phyloP scores from a whole-genome alignment of 2,113 vertebrate species.

The Saccopteryx bilineata region DNA sequence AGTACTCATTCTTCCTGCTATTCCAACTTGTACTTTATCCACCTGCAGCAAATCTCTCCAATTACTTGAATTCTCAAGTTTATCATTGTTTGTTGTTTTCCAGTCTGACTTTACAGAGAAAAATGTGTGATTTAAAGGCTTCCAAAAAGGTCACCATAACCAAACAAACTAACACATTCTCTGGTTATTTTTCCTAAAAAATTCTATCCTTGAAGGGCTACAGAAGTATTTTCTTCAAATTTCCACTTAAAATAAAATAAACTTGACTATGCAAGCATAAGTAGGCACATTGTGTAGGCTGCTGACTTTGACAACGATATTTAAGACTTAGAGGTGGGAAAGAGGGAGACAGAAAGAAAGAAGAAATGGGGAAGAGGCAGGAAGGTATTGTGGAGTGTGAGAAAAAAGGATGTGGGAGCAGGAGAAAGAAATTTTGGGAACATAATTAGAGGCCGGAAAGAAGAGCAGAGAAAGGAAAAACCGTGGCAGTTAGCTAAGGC shows the following conservation, averaged over 20 bases:
- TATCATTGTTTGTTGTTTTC: not conserved
- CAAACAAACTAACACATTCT: not conserved
- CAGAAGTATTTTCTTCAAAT: not conserved
- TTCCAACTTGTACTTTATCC: accelerated
- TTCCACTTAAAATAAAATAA: conserved; percentile 20
- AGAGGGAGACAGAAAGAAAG: not conserved
- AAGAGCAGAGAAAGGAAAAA: not conserved
- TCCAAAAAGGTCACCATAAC: not conserved
- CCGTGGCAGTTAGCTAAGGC: not conserved
- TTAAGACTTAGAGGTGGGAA: not conserved
- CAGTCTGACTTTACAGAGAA: not conserved
- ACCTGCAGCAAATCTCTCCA: not conserved
- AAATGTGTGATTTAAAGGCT: not conserved
- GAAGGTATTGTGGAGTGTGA: too few species aligned
- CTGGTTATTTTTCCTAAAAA: not conserved
- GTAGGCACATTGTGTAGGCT: not conserved
- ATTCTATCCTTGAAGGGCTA: not conserved
- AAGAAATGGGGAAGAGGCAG: not conserved
- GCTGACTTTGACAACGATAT: not conserved
- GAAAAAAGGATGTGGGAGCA: not conserved
- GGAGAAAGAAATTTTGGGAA: not conserved
- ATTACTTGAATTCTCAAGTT: not conserved
- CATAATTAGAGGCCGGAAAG: not conserved
- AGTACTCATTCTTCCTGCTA: not conserved
- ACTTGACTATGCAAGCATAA: not conserved